A percentile compares a stretch with the other conserved stretches of the same genome.
Conservation (phyloP, 2,113 vertebrate species). For the Puffinus mauretanicus region DNA sequence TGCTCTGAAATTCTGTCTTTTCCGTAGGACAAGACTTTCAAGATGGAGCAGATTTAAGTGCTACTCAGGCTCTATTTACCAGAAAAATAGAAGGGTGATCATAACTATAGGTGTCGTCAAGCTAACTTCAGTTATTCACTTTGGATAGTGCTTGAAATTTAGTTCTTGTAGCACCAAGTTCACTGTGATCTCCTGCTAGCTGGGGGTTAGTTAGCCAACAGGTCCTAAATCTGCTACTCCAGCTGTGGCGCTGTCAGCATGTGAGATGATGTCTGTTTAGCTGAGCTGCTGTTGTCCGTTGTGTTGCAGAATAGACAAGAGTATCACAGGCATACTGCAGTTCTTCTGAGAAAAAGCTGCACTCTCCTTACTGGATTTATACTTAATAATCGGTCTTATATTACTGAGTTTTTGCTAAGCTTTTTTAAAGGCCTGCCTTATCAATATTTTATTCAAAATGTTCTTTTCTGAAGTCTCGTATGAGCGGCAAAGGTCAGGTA, state of each 20-base stretch:
- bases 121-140: background rate
- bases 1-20: background rate
- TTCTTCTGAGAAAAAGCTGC: background rate
- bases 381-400: background rate
- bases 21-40: background rate
- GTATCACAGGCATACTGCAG: background rate
- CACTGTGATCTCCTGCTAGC: background rate
- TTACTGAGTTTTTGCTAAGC: background rate
- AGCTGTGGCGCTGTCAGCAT: background rate
- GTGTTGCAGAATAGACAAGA: background rate
- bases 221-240: background rate
- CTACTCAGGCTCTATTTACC: background rate
- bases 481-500: background rate
- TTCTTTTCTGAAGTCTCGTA: background rate
- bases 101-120: background rate
- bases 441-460: background rate
- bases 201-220: background rate
- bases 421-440: background rate
- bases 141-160: background rate
- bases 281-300: background rate
- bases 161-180: background rate
- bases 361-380: background rate
- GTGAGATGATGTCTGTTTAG: background rate
- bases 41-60: background rate
- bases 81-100: background rate